Evolutionary conservation across 2,888 invertebrate species (phyloP).

Genomic region (Blastobasis adustella): DNA sequence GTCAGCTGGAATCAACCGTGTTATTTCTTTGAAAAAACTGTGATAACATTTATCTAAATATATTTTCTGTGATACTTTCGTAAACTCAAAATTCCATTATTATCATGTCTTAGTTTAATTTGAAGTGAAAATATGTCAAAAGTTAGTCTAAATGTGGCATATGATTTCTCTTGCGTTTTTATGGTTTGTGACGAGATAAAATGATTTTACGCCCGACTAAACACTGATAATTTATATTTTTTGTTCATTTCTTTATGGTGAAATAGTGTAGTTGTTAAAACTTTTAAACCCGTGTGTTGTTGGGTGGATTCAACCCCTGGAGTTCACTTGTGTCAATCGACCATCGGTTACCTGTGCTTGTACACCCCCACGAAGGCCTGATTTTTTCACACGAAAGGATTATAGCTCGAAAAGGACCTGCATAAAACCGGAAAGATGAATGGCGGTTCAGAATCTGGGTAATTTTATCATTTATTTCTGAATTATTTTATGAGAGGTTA

Average conservation of each 20-base stretch:
- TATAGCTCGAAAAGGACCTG: constrained; percentile 28
- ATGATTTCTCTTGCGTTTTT: constrained; percentile 71
- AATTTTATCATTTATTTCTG: constrained; percentile 53
- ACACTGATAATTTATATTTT: constrained; percentile 45
- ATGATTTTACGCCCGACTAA: constrained; percentile 47
- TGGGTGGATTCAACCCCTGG: constrained; percentile 32
- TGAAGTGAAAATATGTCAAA: constrained; percentile 61
- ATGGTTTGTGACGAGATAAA: constrained; percentile 68
- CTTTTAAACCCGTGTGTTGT: constrained; percentile 39
- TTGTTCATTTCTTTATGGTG: constrained; percentile 51
- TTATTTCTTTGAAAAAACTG: constrained; percentile 53
- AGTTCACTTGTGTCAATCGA: constrained; percentile 43
- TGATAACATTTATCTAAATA: constrained; percentile 41
- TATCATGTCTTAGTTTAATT: constrained; percentile 29
- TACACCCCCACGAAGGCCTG: constrained; percentile 32
- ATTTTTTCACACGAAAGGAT: constrained; percentile 19
- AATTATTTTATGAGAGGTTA: constrained; percentile 2
- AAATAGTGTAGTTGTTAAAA: constrained; percentile 51
- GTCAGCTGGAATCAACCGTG: constrained; percentile 70
- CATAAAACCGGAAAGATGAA: constrained; percentile 70
- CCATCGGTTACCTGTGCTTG: constrained; percentile 34
- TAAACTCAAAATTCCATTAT: constrained; percentile 28
- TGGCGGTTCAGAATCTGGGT: constrained; percentile 85
- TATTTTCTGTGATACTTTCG: constrained; percentile 36
- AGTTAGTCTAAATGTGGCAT: constrained; percentile 59